phyloP scores from a whole-genome alignment of 2,888 invertebrate species.

The Melipona bicolor region DNA sequence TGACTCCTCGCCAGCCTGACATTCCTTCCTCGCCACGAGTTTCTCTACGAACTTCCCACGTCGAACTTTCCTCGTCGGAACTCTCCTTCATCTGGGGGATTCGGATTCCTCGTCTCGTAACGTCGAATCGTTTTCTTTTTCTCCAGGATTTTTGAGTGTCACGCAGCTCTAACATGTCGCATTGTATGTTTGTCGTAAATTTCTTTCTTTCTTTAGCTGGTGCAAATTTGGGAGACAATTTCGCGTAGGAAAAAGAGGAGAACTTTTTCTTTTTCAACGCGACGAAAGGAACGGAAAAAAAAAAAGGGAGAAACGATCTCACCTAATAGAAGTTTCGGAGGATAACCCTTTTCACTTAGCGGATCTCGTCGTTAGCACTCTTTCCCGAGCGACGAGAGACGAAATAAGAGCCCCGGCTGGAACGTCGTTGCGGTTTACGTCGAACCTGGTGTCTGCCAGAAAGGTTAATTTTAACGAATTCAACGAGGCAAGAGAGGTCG shows the following conservation, averaged over 20 bases:
- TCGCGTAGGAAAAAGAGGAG: no score
- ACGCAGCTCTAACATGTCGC: no score
- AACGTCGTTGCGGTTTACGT: slow-evolving; percentile 76
- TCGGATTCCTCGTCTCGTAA: background rate
- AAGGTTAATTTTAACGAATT: slow-evolving; percentile 83
- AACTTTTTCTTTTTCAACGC: background rate
- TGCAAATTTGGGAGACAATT: no score
- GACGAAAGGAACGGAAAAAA: background rate
- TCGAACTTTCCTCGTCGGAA: background rate
- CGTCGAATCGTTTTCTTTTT: background rate
- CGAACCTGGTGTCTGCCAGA: slow-evolving; percentile 71
- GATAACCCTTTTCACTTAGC: slow-evolving; percentile 53
- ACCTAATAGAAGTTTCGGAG: slow-evolving; percentile 22
- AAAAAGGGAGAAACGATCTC: background rate
- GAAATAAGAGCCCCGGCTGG: slow-evolving; percentile 65
- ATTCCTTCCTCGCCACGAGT: slow-evolving; percentile 10
- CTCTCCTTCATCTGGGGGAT: background rate
- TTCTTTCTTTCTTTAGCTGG: no score
- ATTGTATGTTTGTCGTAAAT: no score
- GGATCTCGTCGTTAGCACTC: slow-evolving; percentile 67
- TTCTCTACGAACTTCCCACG: slow-evolving; percentile 2
- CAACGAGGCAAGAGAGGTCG: slow-evolving; percentile 78
- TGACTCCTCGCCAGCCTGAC: slow-evolving; percentile 39
- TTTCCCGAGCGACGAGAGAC: slow-evolving; percentile 54
- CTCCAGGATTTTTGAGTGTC: no score